phyloP scores from a whole-genome alignment of 2,113 vertebrate genomes.

The Passer domesticus region DNA sequence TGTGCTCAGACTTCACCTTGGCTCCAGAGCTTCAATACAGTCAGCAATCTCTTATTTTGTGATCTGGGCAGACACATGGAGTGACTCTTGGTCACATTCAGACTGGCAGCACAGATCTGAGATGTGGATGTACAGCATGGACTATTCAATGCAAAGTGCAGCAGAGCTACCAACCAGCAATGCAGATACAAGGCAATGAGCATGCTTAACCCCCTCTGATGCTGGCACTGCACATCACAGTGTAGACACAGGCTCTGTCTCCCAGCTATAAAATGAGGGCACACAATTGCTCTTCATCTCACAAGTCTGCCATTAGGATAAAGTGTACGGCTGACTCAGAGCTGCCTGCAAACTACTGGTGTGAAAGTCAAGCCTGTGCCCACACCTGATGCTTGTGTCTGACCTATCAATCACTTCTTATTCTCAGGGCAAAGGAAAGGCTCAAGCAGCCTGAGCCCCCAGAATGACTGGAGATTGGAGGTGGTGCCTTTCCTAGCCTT shows the following conservation, averaged over 20 bases:
- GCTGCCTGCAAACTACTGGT: neutral
- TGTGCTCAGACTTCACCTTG: neutral
- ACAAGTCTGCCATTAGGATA: neutral
- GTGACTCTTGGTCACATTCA: neutral
- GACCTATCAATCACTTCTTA: neutral
- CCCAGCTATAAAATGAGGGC: neutral
- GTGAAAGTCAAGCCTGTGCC: neutral
- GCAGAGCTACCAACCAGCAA: neutral
- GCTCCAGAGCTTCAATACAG: neutral
- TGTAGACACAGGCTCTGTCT: neutral
- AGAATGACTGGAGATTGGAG: neutral
- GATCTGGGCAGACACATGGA: neutral
- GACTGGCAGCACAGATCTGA: neutral
- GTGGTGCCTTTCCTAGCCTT: neutral
- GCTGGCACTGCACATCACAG: neutral
- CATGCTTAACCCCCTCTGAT: neutral
- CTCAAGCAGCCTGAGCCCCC: neutral
- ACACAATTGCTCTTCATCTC: neutral
- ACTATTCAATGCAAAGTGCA: neutral
- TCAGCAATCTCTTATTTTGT: neutral
- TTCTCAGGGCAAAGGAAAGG: neutral
- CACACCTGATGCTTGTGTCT: neutral
- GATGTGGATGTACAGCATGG: neutral
- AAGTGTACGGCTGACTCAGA: constrained; percentile 14
- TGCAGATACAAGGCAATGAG: neutral